These are phyloP conservation scores for Heterocephalus glaber DNA, from an alignment of 2,113 vertebrate species.

Conservation along the genomic window DNA sequence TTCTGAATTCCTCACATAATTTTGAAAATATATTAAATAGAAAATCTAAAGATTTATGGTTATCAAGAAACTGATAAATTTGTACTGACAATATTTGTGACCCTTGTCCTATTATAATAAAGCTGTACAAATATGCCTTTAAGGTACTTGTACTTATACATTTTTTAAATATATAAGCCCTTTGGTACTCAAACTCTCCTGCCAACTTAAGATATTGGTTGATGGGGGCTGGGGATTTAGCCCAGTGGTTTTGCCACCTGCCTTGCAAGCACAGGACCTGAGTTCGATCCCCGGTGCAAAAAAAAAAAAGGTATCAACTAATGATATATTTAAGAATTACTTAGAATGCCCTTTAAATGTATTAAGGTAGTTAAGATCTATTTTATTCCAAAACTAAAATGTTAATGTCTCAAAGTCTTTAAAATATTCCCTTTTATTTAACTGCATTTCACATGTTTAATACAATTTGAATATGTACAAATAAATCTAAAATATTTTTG, in stretches of 20 bases:
- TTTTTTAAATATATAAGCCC: not conserved
- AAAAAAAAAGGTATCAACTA: too few relatives aligned
- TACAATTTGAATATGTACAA: not conserved
- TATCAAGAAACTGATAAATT: not conserved
- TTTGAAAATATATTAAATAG: not conserved
- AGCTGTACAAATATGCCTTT: not conserved
- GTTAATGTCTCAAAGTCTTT: not conserved
- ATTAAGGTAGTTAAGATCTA: not conserved
- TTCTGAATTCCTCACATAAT: not conserved
- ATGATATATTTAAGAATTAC: not conserved
- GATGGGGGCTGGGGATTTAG: too few relatives aligned
- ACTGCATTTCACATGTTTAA: not conserved
- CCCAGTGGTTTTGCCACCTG: too few relatives aligned
- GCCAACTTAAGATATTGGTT: not conserved
- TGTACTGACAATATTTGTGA: not conserved
- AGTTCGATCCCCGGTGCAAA: too few relatives aligned
- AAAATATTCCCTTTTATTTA: not conserved
- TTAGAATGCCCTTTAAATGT: not conserved
- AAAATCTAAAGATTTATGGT: not conserved
- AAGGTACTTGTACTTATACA: not conserved
- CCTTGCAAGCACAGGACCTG: too few relatives aligned
- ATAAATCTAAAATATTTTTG: not conserved
- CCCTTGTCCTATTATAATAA: not conserved
- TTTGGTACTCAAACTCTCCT: not conserved
- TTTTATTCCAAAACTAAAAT: constrained; percentile 43